Base-by-base conservation (phyloP, 2,113 vertebrate genomes). In the Nannospalax galili region DNA sequence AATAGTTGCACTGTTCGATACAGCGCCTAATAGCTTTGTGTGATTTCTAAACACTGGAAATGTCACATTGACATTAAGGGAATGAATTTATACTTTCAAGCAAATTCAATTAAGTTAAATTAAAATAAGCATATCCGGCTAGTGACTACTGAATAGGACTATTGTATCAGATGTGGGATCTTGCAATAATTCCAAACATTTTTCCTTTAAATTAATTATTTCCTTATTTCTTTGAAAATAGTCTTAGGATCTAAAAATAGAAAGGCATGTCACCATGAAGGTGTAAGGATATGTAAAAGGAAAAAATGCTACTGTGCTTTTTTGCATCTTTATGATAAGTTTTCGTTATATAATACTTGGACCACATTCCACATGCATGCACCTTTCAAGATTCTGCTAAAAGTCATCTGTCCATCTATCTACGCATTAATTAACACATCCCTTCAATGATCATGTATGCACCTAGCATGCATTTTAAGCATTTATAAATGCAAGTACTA, bases 221-320 rank as follows among this genome's bases (percentile, higher is more conserved):
- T 12, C 7, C 84, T 92, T n/a, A 72, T 64, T 74, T 80, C 7
- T 62, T 90, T 8, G 73, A 70, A 92, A 91, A 60, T 40, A 82
- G 56, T 12, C n/a, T 78, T 14, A 85, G 15, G 56, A 67, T 42
- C 5, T 48, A 7, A 48, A 74, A 82, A 70, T 73, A 70, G 17
- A 84, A 90, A 90, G 12, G 22, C 58, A 62, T 22, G 69, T 91
- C 60, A 37, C 3, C 12, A 70, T 88, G 45, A 87, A 7, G 8
- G 0, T 90, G 19, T 77, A 90, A 62, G 19, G 17, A 67, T 14
- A 24, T 28, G 42, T 32, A 14, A 92, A 74, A 92, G 32, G 3
- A 70, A 91, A 24, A 7, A 73, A 67, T 1, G 1, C 35, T 40
- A 22, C 5, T 81, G 16, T 0, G 32, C 30, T 19, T 90, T 87